These are phyloP conservation scores for Triplophysa bombifrons DNA, from an alignment of 2,797 vertebrate species.

Conservation along the genomic window DNA sequence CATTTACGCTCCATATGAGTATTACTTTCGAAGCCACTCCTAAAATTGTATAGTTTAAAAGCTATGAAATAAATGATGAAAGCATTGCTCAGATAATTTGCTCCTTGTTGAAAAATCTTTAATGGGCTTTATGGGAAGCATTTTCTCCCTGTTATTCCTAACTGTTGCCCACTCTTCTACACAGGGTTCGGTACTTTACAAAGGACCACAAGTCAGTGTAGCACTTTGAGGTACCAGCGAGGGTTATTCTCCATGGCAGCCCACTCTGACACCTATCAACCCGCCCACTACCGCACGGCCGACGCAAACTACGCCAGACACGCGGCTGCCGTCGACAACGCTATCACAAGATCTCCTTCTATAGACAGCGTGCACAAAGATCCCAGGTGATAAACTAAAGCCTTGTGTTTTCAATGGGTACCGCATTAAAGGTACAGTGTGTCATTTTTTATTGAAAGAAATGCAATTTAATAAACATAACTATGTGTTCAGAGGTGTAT, in stretches of 20 bases:
- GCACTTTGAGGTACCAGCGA: slow-evolving; percentile 94
- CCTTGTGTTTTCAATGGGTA: not conserved
- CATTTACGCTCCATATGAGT: not conserved
- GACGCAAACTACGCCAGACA: slow-evolving; percentile 83
- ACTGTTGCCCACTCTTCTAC: slow-evolving; percentile 7
- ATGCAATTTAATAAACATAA: too few relatives aligned
- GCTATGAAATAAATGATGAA: not conserved
- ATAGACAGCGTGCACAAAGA: slow-evolving; percentile 98
- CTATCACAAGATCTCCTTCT: slow-evolving; percentile 87
- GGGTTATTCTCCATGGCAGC: slow-evolving; percentile 84
- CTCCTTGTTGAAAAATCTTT: not conserved
- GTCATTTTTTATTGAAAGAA: too few relatives aligned
- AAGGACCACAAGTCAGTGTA: slow-evolving; percentile 89
- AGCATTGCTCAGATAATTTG: not conserved
- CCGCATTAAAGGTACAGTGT: too few relatives aligned
- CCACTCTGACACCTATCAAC: slow-evolving; percentile 87
- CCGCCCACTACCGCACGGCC: slow-evolving; percentile 76
- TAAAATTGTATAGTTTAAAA: not conserved
- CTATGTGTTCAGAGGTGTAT: too few relatives aligned
- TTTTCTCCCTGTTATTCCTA: slow-evolving; percentile 7
- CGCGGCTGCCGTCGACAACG: slow-evolving; percentile 79
- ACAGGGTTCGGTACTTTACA: slow-evolving; percentile 90
- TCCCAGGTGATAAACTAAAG: slow-evolving; percentile 81
- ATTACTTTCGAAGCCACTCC: not conserved
- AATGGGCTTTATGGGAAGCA: not conserved